Percentiles rank a stretch among this genome's conserved stretches.
Conservation (phyloP, 2,888 invertebrate species). For the Pyrocoelia pectoralis region DNA sequence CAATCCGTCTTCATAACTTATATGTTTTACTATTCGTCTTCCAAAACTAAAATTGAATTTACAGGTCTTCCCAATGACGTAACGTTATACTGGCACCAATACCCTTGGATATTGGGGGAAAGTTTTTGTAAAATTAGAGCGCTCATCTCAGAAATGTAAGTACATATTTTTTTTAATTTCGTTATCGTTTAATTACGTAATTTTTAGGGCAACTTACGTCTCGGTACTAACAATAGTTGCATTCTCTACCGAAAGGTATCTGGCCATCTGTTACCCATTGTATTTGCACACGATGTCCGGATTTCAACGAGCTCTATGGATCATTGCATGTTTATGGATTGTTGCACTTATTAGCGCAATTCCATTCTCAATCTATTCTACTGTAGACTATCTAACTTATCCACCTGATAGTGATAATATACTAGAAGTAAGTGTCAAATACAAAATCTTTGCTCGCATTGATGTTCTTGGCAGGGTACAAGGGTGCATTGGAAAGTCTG, state of each 20-base stretch:
- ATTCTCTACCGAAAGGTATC: constrained; percentile 89
- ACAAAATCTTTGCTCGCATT: no score
- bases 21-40: no score
- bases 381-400: constrained; percentile 77
- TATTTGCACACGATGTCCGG: constrained; percentile 85
- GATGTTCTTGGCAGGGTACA: no score
- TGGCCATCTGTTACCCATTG: constrained; percentile 91
- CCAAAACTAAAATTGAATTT: no score
- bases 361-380: constrained; percentile 79
- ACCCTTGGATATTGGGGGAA: constrained; percentile 84
- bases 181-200: background rate
- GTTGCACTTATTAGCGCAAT: constrained; percentile 77
- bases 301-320: constrained; percentile 79
- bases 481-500: no score
- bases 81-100: constrained; percentile 86
- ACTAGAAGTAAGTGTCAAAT: constrained; percentile 33
- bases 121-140: constrained; percentile 84
- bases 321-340: constrained; percentile 81
- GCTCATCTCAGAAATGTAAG: constrained; percentile 87
- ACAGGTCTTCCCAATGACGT: constrained; percentile 87
- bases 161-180: background rate
- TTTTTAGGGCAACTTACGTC: constrained; percentile 81
- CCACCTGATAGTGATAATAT: constrained; percentile 66
- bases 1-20: no score
- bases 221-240: constrained; percentile 92